phyloP scores from a whole-genome alignment of 2,888 invertebrate species.

The Cerastis rubricosa region DNA sequence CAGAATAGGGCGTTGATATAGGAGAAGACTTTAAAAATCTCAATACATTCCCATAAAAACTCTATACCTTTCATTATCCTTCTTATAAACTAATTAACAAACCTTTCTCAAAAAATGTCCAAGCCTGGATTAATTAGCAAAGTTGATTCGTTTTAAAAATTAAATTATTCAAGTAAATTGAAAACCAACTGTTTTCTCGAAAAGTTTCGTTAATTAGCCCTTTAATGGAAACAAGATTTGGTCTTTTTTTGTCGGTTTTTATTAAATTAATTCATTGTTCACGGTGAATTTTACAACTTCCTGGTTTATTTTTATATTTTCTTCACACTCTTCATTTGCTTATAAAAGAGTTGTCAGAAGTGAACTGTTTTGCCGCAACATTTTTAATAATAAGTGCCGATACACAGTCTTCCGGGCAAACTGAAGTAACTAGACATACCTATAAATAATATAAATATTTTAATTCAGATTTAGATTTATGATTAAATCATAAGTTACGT shows the following conservation, averaged over 20 bases:
- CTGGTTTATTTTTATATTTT: background rate
- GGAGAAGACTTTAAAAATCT: background rate
- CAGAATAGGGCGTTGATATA: background rate
- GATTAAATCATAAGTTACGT: too few relatives aligned
- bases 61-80: background rate
- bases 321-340: background rate
- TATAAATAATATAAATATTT: background rate
- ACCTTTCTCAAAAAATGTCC: conserved; percentile 42
- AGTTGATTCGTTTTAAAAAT: conserved; percentile 57
- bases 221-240: conserved; percentile 54
- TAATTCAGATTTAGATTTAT: background rate
- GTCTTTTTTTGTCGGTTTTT: conserved; percentile 33
- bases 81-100: conserved; percentile 34
- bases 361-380: background rate
- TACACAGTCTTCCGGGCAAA: too few relatives aligned
- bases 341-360: background rate
- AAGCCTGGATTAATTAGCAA: conserved; percentile 41
- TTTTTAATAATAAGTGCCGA: background rate
- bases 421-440: background rate
- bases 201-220: conserved; percentile 65
- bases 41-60: background rate
- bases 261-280: conserved; percentile 41
- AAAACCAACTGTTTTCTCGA: conserved; percentile 53
- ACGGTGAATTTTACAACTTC: conserved; percentile 16
- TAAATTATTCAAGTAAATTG: conserved; percentile 60